A percentile compares a stretch with the other conserved stretches of the same genome.
Evolutionary conservation across 2,113 vertebrate species (phyloP).

Genomic region (Rafetus swinhoei): DNA sequence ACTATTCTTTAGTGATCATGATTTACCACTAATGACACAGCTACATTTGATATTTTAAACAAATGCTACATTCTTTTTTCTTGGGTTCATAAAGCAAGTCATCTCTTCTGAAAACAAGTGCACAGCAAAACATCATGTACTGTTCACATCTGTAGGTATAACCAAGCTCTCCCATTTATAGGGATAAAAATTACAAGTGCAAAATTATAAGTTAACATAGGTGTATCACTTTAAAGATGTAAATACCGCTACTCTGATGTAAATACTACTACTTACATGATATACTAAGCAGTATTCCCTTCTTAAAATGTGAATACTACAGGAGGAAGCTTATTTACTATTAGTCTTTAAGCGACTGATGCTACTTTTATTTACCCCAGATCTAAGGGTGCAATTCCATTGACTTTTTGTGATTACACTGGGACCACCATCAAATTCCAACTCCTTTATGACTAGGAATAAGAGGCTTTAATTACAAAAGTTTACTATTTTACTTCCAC

Average conservation of each 20-base stretch:
- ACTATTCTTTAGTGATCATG: neutral
- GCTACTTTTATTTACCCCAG: neutral
- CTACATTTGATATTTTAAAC: neutral
- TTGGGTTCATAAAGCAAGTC: constrained; percentile 49
- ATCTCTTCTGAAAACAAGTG: constrained; percentile 2
- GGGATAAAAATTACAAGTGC: constrained; percentile 7
- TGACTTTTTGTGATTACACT: constrained; percentile 12
- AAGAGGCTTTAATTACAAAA: constrained; percentile 72
- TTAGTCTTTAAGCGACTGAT: neutral
- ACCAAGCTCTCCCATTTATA: constrained; percentile 37
- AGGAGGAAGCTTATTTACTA: neutral
- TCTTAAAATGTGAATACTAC: neutral
- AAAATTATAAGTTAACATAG: neutral
- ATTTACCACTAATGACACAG: neutral
- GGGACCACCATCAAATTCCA: constrained; percentile 11
- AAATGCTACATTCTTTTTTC: neutral
- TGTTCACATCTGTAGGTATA: neutral
- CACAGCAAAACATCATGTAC: constrained; percentile 16
- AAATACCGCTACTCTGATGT: neutral
- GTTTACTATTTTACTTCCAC: constrained; percentile 65
- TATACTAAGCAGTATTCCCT: neutral
- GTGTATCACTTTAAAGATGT: neutral
- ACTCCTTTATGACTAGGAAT: constrained; percentile 39
- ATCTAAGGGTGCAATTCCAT: neutral
- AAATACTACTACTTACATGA: no score